Percentiles rank a stretch among this genome's conserved stretches.
phyloP scores from a whole-genome alignment of 2,888 invertebrate genomes.

The Odontocolon sp. region DNA sequence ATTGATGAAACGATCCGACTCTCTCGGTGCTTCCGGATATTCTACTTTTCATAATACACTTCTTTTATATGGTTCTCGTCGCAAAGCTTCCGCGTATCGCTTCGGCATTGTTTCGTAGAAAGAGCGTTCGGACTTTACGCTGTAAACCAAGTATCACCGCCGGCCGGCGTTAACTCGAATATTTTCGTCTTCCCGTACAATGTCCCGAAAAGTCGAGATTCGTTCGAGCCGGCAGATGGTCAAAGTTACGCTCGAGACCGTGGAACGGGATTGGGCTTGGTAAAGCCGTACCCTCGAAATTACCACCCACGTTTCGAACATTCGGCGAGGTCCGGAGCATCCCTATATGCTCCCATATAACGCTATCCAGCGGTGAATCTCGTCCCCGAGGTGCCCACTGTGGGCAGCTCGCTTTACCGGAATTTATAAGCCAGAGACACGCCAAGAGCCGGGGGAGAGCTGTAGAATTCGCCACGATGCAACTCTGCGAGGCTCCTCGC shows the following conservation, averaged over 20 bases:
- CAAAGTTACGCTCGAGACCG: too few species aligned
- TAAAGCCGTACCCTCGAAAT: too few species aligned
- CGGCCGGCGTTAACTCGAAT: too few species aligned
- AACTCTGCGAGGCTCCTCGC: slow-evolving; percentile 10
- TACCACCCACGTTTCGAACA: not conserved
- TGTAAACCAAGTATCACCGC: not conserved
- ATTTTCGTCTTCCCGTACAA: too few species aligned
- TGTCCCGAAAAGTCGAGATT: too few species aligned
- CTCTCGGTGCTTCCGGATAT: not conserved
- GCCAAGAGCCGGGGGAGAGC: slow-evolving; percentile 27
- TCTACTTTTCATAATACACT: not conserved
- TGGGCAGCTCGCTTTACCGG: slow-evolving; percentile 27
- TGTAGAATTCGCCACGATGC: slow-evolving; percentile 1
- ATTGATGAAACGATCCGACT: not conserved
- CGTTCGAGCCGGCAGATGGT: too few species aligned
- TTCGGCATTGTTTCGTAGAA: not conserved
- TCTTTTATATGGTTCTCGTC: not conserved
- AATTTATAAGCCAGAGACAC: slow-evolving; percentile 46
- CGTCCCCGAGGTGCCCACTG: not conserved
- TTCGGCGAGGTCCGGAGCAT: not conserved
- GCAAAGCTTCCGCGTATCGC: not conserved
- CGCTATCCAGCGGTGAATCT: not conserved
- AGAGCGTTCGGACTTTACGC: too few species aligned
- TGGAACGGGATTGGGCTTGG: too few species aligned
- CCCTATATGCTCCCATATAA: not conserved